Evolutionary conservation across 2,888 invertebrate species (phyloP), one percentile per base, ranked within the genome.

Genomic region (Itoplectis maculator): DNA sequence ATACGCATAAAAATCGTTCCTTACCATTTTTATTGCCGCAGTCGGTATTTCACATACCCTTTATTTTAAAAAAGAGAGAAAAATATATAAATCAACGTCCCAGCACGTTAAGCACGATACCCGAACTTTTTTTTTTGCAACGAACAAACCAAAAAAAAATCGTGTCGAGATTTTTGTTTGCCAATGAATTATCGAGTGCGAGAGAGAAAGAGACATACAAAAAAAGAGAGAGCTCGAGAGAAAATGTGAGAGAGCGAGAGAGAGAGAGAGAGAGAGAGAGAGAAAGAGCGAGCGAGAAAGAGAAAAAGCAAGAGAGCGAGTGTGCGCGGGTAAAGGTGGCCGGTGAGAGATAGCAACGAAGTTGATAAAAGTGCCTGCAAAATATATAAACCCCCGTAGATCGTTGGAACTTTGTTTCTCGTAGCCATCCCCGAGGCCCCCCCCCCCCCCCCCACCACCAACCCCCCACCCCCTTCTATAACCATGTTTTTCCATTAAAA

Each of bases 311-410:
- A 11, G 18, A 72, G 37, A 72, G 63, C 45, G 42, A 56, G 51
- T 45, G 29, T 29, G 29, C 29, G 47, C 40, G 65, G 8, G 13
- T 42, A 76, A 82, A 84, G 78, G 79, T 82, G 79, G 76, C 66
- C 47, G 69, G 74, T 45, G 68, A 66, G 75, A 85, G 68, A 75
- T 84, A 86, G 86, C 77, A 69, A 82, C 84, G 84, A 65, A 86
- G 65, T 84, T 84, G 70, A 79, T n/a, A 81, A 81, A 70, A 85
- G 82, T 89, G 89, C 89, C 89, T 89, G 89, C 86, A 87, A 87
- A 56, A 18, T 51, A 85, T 69, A n/a, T 29, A 29, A 86, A 81
- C 82, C 87, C 87, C 85, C 76, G 90, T 90, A 90, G 90, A 87
- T 82, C 79, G 81, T 87, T 88, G 77, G 87, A 85, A 80, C 82